phyloP scores from a whole-genome alignment of 2,113 vertebrate species.

The Epinephelus cyanopodus region DNA sequence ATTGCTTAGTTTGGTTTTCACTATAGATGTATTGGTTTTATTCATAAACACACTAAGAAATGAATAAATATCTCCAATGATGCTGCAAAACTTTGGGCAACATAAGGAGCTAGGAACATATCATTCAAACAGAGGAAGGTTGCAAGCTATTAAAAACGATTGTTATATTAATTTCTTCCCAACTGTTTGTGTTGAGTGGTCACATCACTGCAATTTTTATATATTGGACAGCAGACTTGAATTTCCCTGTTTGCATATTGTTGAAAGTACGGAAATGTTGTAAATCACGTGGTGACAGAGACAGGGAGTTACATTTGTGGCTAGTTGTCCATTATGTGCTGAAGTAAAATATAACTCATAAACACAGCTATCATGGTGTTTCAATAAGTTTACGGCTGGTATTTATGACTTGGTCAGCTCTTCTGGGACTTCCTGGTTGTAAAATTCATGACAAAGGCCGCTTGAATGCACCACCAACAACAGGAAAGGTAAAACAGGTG shows the following conservation, averaged over 20 bases:
- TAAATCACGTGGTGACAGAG: not conserved
- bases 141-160: not conserved
- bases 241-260: not conserved
- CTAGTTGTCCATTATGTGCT: not conserved
- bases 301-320: not conserved
- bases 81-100: not conserved
- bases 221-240: not conserved
- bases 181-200: not conserved
- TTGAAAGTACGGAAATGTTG: not conserved
- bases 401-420: not conserved
- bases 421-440: conserved; percentile 7
- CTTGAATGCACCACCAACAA: conserved; percentile 2
- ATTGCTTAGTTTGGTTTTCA: not conserved
- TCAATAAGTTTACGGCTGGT: not conserved
- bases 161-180: not conserved
- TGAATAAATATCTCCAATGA: not conserved
- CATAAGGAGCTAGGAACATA: not conserved
- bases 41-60: not conserved
- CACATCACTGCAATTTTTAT: not conserved
- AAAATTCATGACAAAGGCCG: not conserved
- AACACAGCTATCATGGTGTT: not conserved
- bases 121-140: not conserved
- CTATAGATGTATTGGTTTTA: not conserved
- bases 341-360: not conserved
- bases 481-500: conserved; percentile 4